Evolutionary conservation across 2,888 invertebrate genomes (phyloP).

Genomic region (Polylopha cassiicola): DNA sequence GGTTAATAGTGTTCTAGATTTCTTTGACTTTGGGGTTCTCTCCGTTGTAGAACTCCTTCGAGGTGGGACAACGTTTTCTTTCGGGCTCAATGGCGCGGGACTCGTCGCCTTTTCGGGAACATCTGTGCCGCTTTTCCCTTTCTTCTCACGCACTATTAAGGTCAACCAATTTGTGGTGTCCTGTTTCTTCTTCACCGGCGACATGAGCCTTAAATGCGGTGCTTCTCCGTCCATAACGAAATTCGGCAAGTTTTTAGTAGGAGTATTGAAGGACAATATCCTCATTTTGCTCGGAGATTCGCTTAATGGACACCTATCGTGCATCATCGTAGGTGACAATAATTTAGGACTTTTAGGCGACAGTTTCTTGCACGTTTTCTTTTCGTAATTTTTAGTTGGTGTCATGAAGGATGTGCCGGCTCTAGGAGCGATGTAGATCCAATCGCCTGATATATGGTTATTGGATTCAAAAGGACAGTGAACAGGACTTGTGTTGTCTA

Average conservation of each 20-base stretch:
- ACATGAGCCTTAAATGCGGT: conserved; percentile 83
- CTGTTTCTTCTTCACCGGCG: conserved; percentile 80
- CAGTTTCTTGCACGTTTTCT: conserved; percentile 36
- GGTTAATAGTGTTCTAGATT: conserved; percentile 50
- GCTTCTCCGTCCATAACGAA: conserved; percentile 86
- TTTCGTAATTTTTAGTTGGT: conserved; percentile 54
- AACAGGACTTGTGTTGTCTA: conserved; percentile 31
- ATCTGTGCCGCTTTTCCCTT: conserved; percentile 26
- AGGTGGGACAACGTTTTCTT: conserved; percentile 40
- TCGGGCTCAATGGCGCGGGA: conserved; percentile 42
- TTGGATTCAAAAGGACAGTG: conserved; percentile 25
- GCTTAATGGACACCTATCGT: conserved; percentile 36
- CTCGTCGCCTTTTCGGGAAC: conserved; percentile 13
- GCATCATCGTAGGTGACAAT: conserved; percentile 32
- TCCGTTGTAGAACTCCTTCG: conserved; percentile 48
- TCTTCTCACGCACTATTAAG: conserved; percentile 40
- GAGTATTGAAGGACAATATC: conserved; percentile 62
- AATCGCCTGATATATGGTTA: conserved; percentile 28
- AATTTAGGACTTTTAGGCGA: conserved; percentile 45
- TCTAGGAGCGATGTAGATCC: conserved; percentile 39
- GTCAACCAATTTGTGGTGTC: conserved; percentile 85
- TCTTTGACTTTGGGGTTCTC: conserved; percentile 41
- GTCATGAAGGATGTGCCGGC: conserved; percentile 55
- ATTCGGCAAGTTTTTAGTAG: conserved; percentile 85
- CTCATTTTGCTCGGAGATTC: conserved; percentile 41